Conservation (phyloP, 2,888 invertebrate species). For the Acronicta psi region DNA sequence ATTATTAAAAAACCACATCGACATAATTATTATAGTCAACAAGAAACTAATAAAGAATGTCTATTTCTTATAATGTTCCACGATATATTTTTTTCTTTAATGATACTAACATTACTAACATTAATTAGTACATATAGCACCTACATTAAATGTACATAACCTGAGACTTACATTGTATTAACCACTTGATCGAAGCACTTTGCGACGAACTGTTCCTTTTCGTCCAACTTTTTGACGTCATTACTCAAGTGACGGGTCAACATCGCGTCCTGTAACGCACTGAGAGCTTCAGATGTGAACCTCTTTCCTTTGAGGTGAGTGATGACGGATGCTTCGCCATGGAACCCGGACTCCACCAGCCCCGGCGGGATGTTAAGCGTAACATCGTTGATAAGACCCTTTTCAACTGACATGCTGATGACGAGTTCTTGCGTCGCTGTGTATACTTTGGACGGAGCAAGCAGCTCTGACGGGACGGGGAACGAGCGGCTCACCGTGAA, state of each 20-base stretch:
- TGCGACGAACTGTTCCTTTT: constrained; percentile 90
- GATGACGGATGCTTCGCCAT: constrained; percentile 91
- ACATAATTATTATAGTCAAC: constrained; percentile 33
- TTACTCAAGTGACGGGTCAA: constrained; percentile 73
- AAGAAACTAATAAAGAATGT: constrained; percentile 27
- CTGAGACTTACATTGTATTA: constrained; percentile 80
- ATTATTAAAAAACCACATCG: constrained; percentile 9
- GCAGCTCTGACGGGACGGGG: constrained; percentile 88
- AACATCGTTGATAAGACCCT: constrained; percentile 91
- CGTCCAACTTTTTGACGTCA: constrained; percentile 80
- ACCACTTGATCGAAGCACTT: constrained; percentile 91
- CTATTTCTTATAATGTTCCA: constrained; percentile 16
- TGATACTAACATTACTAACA: constrained; percentile 34
- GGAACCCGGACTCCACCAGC: constrained; percentile 89
- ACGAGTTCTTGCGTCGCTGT: constrained; percentile 86
- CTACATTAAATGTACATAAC: constrained; percentile 22
- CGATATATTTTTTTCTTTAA: constrained; percentile 30
- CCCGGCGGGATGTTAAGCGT: constrained; percentile 90
- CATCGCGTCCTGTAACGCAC: constrained; percentile 89
- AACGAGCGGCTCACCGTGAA: constrained; percentile 92
- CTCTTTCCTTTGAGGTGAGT: constrained; percentile 91
- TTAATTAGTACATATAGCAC: constrained; percentile 26
- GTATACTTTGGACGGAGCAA: constrained; percentile 78
- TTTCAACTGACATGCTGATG: constrained; percentile 90
- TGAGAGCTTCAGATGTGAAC: constrained; percentile 90